Evolutionary conservation across 2,888 invertebrate species (phyloP).

Genomic region (Folsomia candida): DNA sequence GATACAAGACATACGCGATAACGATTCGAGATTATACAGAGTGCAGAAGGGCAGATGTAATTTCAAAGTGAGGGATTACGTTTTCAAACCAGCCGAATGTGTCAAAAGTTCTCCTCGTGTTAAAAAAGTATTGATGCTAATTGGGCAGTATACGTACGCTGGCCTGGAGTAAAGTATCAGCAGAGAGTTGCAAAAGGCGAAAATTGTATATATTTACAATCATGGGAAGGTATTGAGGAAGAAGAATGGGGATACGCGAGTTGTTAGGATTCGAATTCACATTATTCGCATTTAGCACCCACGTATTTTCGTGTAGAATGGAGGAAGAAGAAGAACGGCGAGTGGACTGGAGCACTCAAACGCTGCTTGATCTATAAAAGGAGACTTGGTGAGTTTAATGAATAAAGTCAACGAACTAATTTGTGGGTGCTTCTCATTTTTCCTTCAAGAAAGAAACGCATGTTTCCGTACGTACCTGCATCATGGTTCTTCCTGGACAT

Average conservation of each 20-base stretch:
- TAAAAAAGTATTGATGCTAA: too few relatives aligned
- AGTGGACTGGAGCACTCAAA: not conserved
- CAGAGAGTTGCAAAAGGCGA: too few relatives aligned
- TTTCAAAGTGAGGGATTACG: not conserved
- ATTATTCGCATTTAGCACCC: not conserved
- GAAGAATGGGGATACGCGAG: too few relatives aligned
- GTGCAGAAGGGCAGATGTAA: not conserved
- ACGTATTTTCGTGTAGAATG: not conserved
- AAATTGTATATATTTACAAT: too few relatives aligned
- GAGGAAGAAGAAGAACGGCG: not conserved
- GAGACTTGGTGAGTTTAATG: not conserved
- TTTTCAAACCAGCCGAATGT: too few relatives aligned
- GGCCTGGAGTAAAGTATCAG: too few relatives aligned
- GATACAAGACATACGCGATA: too few relatives aligned
- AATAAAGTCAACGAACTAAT: not conserved
- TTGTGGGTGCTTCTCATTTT: not conserved
- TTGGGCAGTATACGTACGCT: too few relatives aligned
- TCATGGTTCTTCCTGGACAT: not conserved
- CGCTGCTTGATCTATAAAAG: not conserved
- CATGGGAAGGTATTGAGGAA: too few relatives aligned
- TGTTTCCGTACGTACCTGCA: not conserved
- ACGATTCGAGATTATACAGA: not conserved
- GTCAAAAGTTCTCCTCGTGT: too few relatives aligned
- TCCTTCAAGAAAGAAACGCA: not conserved
- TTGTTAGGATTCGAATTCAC: too few relatives aligned